These are phyloP conservation scores for Steinernema khuongi DNA, from an alignment of 1,140 invertebrate genomes.

Conservation along the genomic window DNA sequence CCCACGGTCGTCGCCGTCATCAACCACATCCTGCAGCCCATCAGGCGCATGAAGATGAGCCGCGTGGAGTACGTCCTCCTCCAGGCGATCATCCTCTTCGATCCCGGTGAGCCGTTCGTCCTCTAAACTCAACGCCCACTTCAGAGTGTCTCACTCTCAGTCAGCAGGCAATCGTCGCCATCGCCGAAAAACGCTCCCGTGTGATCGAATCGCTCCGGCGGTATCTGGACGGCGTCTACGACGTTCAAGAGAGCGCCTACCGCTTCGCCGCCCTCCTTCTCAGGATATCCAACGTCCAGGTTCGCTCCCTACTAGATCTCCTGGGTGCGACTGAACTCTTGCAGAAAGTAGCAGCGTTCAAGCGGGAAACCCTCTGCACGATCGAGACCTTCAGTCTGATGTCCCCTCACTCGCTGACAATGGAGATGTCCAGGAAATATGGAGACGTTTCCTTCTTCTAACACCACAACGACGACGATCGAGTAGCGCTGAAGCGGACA, in stretches of 20 bases:
- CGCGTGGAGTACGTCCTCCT: constrained; percentile 54
- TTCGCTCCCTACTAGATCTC: constrained; percentile 17
- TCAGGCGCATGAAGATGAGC: constrained; percentile 47
- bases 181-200: not conserved
- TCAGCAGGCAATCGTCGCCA: not conserved
- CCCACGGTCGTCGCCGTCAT: constrained; percentile 57
- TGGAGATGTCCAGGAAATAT: constrained; percentile 57
- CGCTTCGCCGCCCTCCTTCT: not conserved
- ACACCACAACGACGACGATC: too few species aligned
- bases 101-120: constrained; percentile 40
- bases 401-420: constrained; percentile 56
- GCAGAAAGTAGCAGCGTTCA: constrained; percentile 57
- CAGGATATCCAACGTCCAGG: constrained; percentile 9
- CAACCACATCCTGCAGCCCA: constrained; percentile 55
- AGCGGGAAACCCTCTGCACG: constrained; percentile 54
- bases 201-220: constrained; percentile 2
- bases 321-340: constrained; percentile 19
- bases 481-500: too few species aligned
- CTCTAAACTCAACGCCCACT: constrained; percentile 20
- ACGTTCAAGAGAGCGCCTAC: not conserved
- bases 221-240: not conserved
- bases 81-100: constrained; percentile 56
- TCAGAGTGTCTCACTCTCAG: constrained; percentile 41
- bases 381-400: constrained; percentile 58
- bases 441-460: constrained; percentile 54